phyloP scores from a whole-genome alignment of 2,888 invertebrate species.

The Pedicia rivosa region DNA sequence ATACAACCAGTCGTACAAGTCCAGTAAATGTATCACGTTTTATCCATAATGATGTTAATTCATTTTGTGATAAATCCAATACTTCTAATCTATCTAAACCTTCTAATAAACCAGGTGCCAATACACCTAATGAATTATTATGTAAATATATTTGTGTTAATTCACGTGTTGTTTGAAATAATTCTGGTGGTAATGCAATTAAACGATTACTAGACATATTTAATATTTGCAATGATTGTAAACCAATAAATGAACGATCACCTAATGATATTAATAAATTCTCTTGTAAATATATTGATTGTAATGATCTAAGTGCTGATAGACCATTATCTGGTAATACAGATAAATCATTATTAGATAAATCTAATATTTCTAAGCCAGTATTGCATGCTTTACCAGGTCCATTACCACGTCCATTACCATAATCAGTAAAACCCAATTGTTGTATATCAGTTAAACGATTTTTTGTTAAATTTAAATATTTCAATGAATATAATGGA shows the following conservation, averaged over 20 bases:
- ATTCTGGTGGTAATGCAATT: constrained; percentile 57
- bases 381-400: constrained; percentile 54
- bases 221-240: constrained; percentile 48
- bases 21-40: constrained; percentile 62
- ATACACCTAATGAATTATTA: constrained; percentile 58
- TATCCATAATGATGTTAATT: constrained; percentile 61
- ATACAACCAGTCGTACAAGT: constrained; percentile 51
- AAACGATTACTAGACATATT: constrained; percentile 68
- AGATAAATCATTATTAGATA: constrained; percentile 58
- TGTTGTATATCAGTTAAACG: constrained; percentile 62
- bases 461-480: constrained; percentile 58
- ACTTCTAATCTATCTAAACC: constrained; percentile 55
- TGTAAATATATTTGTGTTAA: constrained; percentile 56
- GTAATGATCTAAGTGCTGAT: constrained; percentile 50
- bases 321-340: constrained; percentile 53
- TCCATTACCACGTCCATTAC: constrained; percentile 41
- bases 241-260: constrained; percentile 56
- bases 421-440: constrained; percentile 59
- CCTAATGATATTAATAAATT: constrained; percentile 59
- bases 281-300: constrained; percentile 53
- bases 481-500: constrained; percentile 47
- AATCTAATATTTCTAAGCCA: constrained; percentile 50
- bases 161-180: constrained; percentile 57
- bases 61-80: constrained; percentile 56
- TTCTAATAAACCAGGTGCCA: constrained; percentile 59